Evolutionary conservation across 1,140 invertebrate genomes (phyloP).

Genomic region (Harpegnathos saltator): DNA sequence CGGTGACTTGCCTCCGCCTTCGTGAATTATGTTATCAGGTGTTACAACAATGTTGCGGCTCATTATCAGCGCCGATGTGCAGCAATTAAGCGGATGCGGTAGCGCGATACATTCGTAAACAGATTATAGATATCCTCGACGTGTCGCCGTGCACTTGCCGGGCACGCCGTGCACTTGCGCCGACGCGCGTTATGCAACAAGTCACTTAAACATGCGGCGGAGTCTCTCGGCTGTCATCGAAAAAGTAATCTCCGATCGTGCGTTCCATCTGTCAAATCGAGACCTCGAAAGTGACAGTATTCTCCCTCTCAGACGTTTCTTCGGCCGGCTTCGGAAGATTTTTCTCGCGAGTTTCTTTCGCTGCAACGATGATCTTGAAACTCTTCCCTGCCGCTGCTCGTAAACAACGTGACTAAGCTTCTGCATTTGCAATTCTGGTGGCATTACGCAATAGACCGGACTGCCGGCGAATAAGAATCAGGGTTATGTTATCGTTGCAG

Average conservation of each 20-base stretch:
- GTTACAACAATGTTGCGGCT: slow-evolving; percentile 42
- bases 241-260: slow-evolving; percentile 43
- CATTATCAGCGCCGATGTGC: slow-evolving; percentile 56
- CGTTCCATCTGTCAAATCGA: neutral
- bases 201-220: slow-evolving; percentile 27
- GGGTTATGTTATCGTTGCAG: neutral
- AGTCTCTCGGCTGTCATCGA: slow-evolving; percentile 2
- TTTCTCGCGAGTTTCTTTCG: neutral
- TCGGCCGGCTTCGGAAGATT: no score
- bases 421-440: slow-evolving; percentile 33
- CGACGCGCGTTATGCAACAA: slow-evolving; percentile 60
- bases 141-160: no score
- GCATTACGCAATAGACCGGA: slow-evolving; percentile 38
- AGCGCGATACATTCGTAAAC: slow-evolving; percentile 63
- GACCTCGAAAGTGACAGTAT: neutral
- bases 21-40: slow-evolving; percentile 65
- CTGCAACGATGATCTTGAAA: neutral
- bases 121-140: slow-evolving; percentile 55
- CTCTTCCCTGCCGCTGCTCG: neutral
- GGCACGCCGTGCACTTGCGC: slow-evolving; percentile 4
- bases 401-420: slow-evolving; percentile 44
- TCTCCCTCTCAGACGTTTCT: no score
- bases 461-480: neutral
- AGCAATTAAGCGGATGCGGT: slow-evolving; percentile 37
- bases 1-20: neutral